Evolutionary conservation across 1,140 invertebrate species (phyloP).

Genomic region (Neotoxoptera formosana): DNA sequence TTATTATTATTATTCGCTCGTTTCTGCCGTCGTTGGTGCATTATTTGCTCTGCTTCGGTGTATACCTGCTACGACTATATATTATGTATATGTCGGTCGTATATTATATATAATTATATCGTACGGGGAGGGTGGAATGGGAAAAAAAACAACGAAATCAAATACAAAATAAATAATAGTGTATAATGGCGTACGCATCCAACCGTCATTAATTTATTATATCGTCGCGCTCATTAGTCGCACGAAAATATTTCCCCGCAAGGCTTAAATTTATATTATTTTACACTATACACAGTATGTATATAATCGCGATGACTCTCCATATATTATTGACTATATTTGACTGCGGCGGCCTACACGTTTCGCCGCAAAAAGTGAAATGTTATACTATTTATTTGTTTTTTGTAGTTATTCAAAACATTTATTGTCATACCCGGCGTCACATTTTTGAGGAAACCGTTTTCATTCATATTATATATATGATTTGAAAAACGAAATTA

Average conservation of each 20-base stretch:
- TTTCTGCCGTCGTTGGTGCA: neutral
- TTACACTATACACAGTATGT: neutral
- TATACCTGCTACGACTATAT: neutral
- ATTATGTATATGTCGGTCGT: neutral
- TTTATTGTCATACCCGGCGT: no score
- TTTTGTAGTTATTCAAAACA: no score
- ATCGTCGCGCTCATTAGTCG: conserved; percentile 19
- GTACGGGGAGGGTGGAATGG: neutral
- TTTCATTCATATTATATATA: no score
- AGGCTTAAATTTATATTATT: neutral
- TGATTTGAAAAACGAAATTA: no score
- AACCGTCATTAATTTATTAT: conserved; percentile 21
- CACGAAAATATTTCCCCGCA: neutral
- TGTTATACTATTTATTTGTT: no score
- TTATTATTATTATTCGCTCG: neutral
- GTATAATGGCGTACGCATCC: neutral
- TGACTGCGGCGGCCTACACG: no score
- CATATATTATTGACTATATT: neutral
- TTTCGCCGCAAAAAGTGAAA: no score
- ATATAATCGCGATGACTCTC: neutral
- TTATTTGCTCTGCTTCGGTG: neutral
- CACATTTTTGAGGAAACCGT: no score
- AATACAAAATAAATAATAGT: neutral
- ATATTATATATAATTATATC: neutral
- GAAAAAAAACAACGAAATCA: neutral